Evolutionary conservation across 64 coral and sea anemone genomes (phyloP).

Genomic region (Dendronephthya gigantea): DNA sequence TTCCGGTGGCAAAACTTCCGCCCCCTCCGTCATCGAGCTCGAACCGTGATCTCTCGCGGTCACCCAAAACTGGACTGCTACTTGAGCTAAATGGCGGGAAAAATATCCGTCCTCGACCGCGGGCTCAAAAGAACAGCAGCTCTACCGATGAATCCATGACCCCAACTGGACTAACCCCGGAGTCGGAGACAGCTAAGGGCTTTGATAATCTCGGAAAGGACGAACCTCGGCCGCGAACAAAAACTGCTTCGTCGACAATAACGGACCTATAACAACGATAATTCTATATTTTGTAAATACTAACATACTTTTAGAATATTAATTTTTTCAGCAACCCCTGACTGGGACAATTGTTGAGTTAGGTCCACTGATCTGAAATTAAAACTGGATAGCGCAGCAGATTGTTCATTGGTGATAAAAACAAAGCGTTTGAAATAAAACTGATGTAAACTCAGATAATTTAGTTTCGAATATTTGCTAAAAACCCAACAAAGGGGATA

Average conservation of each 20-base stretch:
- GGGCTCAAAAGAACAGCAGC: conserved; percentile 9
- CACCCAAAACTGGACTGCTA: neutral
- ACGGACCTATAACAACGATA: conserved; percentile 8
- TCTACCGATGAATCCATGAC: conserved; percentile 1
- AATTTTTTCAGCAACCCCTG: neutral
- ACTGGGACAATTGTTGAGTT: neutral
- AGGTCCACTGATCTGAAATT: neutral
- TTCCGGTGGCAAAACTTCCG: neutral
- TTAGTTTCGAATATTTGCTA: too few relatives aligned
- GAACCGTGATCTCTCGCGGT: neutral
- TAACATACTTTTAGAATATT: conserved; percentile 6
- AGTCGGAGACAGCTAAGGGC: neutral
- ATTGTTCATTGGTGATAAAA: too few relatives aligned
- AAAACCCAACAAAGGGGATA: too few relatives aligned
- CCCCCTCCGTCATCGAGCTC: neutral
- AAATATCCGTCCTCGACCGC: neutral
- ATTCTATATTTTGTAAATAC: conserved; percentile 7
- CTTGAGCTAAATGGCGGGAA: conserved; percentile 2
- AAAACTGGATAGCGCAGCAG: too few relatives aligned
- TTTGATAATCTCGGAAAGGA: neutral
- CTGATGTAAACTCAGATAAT: too few relatives aligned
- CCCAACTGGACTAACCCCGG: neutral
- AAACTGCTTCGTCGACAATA: neutral
- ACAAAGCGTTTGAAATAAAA: too few relatives aligned
- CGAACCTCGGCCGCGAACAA: neutral